A percentile compares a stretch with the other conserved stretches of the same genome.
These are phyloP conservation scores for Dinomys branickii DNA, from an alignment of 2,113 vertebrate species.

Conservation along the genomic window DNA sequence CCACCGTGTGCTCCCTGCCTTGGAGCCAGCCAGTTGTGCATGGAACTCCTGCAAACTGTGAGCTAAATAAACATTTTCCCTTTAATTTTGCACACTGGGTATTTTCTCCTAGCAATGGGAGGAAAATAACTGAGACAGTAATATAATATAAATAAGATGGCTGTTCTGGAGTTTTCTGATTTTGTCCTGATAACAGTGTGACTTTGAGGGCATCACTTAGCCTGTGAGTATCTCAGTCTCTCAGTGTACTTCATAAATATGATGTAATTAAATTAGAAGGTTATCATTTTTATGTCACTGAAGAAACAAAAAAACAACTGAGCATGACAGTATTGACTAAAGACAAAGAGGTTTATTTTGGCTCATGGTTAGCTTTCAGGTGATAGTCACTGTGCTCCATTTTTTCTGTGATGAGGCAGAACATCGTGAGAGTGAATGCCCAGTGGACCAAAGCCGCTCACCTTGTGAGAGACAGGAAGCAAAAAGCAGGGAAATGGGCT, in stretches of 20 bases:
- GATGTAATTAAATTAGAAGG: background rate
- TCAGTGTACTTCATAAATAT: background rate
- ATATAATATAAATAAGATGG: background rate
- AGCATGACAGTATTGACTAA: background rate
- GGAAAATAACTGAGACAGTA: no score
- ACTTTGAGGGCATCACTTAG: background rate
- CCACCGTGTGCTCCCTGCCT: no score
- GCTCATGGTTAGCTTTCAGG: background rate
- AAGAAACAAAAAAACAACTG: no score
- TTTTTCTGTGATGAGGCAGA: background rate
- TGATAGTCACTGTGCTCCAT: background rate
- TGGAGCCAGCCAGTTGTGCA: no score
- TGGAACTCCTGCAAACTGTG: no score
- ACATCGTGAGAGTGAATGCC: background rate
- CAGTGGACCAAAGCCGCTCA: background rate
- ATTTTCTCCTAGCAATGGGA: no score
- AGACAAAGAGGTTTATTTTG: background rate
- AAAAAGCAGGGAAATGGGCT: background rate
- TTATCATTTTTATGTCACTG: background rate
- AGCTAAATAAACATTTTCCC: no score
- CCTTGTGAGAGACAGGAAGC: background rate
- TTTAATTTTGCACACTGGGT: no score
- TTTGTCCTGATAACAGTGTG: background rate
- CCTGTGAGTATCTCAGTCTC: background rate
- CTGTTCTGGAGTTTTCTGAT: background rate